Evolutionary conservation across 2,113 vertebrate genomes (phyloP).

Genomic region (Plectropomus leopardus): DNA sequence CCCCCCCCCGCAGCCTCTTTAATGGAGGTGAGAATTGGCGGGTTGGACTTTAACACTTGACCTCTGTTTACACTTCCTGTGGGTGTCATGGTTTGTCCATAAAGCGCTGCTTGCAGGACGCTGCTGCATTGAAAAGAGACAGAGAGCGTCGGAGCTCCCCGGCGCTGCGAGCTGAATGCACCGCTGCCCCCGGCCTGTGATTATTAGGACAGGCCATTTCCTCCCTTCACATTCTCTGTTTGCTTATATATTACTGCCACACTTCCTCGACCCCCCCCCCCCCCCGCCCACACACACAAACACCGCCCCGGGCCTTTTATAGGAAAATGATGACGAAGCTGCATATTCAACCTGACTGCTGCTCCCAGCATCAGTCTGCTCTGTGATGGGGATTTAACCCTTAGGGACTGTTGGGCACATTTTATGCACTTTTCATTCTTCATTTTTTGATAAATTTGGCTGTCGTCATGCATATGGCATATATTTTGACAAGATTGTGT

Average conservation of each 20-base stretch:
- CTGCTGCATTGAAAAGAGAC: slow-evolving; percentile 65
- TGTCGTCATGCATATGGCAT: no score
- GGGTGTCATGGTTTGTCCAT: slow-evolving; percentile 72
- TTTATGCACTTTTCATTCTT: no score
- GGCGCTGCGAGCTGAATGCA: slow-evolving; percentile 67
- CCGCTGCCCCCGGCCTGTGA: slow-evolving; percentile 63
- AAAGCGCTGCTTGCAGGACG: slow-evolving; percentile 63
- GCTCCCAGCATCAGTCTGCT: not conserved
- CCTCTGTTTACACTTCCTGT: slow-evolving; percentile 88
- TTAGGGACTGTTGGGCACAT: no score
- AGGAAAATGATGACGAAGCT: slow-evolving; percentile 51
- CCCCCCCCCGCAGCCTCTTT: slow-evolving; percentile 58
- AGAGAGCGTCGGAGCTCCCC: slow-evolving; percentile 51
- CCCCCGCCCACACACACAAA: not conserved
- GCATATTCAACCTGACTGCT: slow-evolving; percentile 28
- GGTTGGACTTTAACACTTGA: slow-evolving; percentile 87
- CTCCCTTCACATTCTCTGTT: slow-evolving; percentile 76
- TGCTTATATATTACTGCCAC: slow-evolving; percentile 75
- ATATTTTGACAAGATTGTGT: no score
- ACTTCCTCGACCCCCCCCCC: slow-evolving; percentile 61
- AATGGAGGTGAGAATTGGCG: slow-evolving; percentile 87
- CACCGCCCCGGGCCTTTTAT: slow-evolving; percentile 40
- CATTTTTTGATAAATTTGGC: no score
- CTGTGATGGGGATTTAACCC: slow-evolving; percentile 14
- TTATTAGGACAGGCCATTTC: slow-evolving; percentile 68